Evolutionary conservation across 2,888 invertebrate species (phyloP).

Genomic region (Serrognathus titanus): DNA sequence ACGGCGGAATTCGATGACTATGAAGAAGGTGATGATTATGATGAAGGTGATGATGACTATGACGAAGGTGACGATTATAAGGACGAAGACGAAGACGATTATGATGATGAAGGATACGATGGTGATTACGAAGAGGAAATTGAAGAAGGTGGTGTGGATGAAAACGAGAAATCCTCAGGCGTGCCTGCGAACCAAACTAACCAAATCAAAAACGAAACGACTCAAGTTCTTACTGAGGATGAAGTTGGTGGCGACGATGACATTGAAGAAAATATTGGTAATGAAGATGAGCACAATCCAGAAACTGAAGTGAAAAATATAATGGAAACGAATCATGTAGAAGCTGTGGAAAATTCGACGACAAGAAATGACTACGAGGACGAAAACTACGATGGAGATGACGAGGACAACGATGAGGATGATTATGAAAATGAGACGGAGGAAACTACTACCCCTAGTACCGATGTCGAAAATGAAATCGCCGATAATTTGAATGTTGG

Average conservation of each 20-base stretch:
- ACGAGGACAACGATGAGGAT: conserved; percentile 12
- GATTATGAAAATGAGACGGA: conserved; percentile 7
- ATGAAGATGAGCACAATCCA: neutral
- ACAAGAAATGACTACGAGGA: conserved; percentile 1
- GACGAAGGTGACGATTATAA: conserved; percentile 15
- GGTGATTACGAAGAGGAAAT: conserved; percentile 12
- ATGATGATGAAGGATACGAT: conserved; percentile 4
- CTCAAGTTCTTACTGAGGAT: neutral
- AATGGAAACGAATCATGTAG: neutral
- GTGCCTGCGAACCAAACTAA: too few relatives aligned
- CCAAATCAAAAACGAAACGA: neutral
- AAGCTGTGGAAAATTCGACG: neutral
- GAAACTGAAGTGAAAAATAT: conserved; percentile 13
- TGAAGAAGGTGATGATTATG: conserved; percentile 24
- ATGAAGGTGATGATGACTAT: conserved; percentile 21
- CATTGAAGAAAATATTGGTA: neutral
- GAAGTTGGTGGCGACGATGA: neutral
- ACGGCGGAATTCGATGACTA: neutral
- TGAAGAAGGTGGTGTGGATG: neutral
- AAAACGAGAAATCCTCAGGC: too few relatives aligned
- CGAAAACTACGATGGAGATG: conserved; percentile 5
- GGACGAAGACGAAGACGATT: conserved; percentile 13
- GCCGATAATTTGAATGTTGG: conserved; percentile 10
- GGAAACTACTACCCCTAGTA: conserved; percentile 2
- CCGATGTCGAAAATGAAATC: conserved; percentile 9